Percentiles rank a stretch among this genome's conserved stretches.
Conservation (phyloP, 2,113 vertebrate species). For the Polypterus bichir region DNA sequence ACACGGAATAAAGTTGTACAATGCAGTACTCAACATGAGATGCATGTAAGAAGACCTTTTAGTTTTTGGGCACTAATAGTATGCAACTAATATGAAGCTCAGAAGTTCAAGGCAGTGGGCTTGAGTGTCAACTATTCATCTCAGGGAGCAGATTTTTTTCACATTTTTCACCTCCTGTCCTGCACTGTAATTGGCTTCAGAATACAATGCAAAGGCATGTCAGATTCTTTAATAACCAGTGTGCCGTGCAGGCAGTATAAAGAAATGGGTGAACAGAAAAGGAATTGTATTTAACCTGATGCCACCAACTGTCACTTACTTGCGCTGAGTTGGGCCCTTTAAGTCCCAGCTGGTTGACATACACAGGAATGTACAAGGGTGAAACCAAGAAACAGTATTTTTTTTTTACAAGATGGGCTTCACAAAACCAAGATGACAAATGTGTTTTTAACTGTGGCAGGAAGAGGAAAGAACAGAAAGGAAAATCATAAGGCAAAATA, state of each 20-base stretch:
- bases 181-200: slow-evolving; percentile 24
- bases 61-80: too few relatives aligned
- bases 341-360: background rate
- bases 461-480: background rate
- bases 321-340: background rate
- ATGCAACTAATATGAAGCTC: too few relatives aligned
- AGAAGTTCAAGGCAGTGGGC: too few relatives aligned
- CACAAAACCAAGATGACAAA: background rate
- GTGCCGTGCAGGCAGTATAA: slow-evolving; percentile 36
- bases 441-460: background rate
- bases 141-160: background rate
- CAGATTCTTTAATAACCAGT: slow-evolving; percentile 58
- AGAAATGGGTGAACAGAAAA: slow-evolving; percentile 38
- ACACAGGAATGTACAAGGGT: background rate
- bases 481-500: too few relatives aligned
- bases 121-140: background rate
- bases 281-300: slow-evolving; percentile 49
- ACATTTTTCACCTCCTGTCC: background rate
- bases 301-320: slow-evolving; percentile 32
- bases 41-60: too few relatives aligned
- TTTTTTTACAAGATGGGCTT: background rate
- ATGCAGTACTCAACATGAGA: too few relatives aligned
- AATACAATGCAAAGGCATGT: slow-evolving; percentile 48
- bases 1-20: too few relatives aligned
- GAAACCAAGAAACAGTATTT: background rate